Evolutionary conservation across 2,113 vertebrate genomes (phyloP), one percentile per base, ranked within the genome.

Genomic region (Oceanites oceanicus): DNA sequence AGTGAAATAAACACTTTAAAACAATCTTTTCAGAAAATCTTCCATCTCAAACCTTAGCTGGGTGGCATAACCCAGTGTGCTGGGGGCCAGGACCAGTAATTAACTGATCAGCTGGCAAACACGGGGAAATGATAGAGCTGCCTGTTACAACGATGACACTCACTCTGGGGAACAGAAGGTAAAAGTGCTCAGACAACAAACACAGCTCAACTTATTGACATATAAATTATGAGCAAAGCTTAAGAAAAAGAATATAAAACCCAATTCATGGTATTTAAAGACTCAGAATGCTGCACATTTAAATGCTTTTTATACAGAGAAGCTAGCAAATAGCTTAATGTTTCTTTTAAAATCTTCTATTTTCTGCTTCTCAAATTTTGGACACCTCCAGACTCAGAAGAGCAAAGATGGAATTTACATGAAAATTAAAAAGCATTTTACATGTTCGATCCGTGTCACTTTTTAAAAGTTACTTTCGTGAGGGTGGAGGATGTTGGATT

Each of bases 371-470:
- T 96, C 88, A 90, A 78, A 71, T 88, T 93, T 92, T 94, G 96
- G 95, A 94, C 92, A 89, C 92, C 95, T 88, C 91, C 96, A 97
- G 94, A 95, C 84, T 96, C 90, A 73, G 63, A 78, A 96, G 67
- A 89, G 91, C 81, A 82, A 93, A 82, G 90, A 95, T 80, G 86
- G 82, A 95, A 96, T 95, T 95, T 93, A 96, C 92, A 95, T 95
- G 88, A 92, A 96, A 97, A 97, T 96, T 94, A 94, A 85, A 92
- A 94, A 92, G 47, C 62, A 14, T 96, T 95, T 97, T 87, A 77
- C 36, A 63, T 95, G 77, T 94, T 96, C 42, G 1, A 95, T 94
- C 70, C 7, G 2, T 92, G 94, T 92, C 91, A 89, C 65, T 92
- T 92, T 77, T 79, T 5, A 81, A 92, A 97, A 65, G 47, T 88